Conservation (phyloP, 2,113 vertebrate genomes). For the Tyto alba region DNA sequence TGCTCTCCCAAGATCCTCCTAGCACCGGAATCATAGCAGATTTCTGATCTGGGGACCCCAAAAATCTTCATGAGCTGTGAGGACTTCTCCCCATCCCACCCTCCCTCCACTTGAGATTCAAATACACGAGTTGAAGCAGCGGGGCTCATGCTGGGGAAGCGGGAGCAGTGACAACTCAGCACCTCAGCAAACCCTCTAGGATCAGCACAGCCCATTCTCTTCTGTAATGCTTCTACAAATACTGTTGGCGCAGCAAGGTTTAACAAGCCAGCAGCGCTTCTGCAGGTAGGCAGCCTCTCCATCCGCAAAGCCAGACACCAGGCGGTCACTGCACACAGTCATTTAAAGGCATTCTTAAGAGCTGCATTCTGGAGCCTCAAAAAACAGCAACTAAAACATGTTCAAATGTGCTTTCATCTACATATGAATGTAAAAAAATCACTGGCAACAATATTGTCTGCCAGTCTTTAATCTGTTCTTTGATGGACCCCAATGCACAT, state of each 20-base stretch:
- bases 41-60: not conserved
- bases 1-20: not conserved
- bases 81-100: not conserved
- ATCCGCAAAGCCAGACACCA: not conserved
- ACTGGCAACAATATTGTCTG: not conserved
- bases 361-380: not conserved
- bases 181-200: not conserved
- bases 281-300: not conserved
- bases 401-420: not conserved
- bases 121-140: not conserved
- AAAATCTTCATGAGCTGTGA: not conserved
- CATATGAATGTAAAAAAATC: not conserved
- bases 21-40: not conserved
- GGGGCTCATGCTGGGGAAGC: fast-evolving
- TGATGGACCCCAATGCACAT: not conserved
- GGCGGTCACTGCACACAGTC: fast-evolving
- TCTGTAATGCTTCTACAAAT: not conserved
- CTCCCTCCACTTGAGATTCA: fast-evolving
- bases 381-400: not conserved
- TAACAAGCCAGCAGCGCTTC: not conserved
- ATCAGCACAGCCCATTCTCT: not conserved
- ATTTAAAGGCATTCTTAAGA: not conserved
- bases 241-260: not conserved
- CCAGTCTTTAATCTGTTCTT: not conserved
- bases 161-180: not conserved